These are phyloP conservation scores for Geotrypetes seraphini DNA, from an alignment of 2,797 vertebrate species.

Conservation along the genomic window DNA sequence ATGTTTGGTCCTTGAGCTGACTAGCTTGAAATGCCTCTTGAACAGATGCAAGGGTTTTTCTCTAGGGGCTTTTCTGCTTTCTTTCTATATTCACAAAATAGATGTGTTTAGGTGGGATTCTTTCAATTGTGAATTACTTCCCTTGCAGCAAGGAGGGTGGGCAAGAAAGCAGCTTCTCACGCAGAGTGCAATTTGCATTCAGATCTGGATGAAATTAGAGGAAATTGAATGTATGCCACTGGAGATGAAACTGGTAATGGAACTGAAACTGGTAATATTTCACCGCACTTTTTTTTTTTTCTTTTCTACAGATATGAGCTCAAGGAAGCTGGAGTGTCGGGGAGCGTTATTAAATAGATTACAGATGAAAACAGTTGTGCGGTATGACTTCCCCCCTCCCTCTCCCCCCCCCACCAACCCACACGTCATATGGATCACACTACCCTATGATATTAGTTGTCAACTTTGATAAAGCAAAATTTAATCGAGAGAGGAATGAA, in stretches of 20 bases:
- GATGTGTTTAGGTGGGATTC: background rate
- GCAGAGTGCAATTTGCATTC: slow-evolving; percentile 15
- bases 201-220: slow-evolving; percentile 10
- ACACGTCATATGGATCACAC: too few relatives aligned
- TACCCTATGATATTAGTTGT: background rate
- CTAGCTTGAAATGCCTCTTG: too few relatives aligned
- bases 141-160: slow-evolving; percentile 1
- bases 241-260: slow-evolving; percentile 36
- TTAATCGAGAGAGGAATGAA: too few relatives aligned
- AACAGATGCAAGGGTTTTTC: too few relatives aligned
- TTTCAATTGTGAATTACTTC: background rate
- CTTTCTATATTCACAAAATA: background rate
- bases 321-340: background rate
- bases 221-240: slow-evolving; percentile 15
- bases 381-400: too few relatives aligned
- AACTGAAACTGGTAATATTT: slow-evolving; percentile 33
- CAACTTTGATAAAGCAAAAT: accelerated
- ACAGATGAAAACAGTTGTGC: slow-evolving; percentile 6
- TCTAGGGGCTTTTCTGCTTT: background rate
- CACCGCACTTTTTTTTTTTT: slow-evolving; percentile 22
- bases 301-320: too few relatives aligned
- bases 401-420: too few relatives aligned
- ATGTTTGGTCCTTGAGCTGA: too few relatives aligned
- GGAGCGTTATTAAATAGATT: background rate
- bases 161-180: background rate